Percentiles rank a stretch among this genome's conserved stretches.
Evolutionary conservation across 2,113 vertebrate genomes (phyloP).

Genomic region (Dasyprocta punctata): DNA sequence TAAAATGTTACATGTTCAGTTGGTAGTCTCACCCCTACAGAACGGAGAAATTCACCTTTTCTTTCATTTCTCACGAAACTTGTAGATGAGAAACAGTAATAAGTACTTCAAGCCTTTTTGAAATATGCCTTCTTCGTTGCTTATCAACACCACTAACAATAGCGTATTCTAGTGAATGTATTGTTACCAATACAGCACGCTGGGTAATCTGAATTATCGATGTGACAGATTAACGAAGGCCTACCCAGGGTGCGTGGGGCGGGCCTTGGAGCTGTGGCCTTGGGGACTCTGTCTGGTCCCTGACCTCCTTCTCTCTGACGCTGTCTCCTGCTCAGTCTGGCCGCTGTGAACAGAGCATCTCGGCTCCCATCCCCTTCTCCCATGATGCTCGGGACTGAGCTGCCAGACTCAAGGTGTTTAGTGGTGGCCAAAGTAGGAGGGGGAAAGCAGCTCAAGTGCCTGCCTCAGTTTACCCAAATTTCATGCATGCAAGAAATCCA

Average conservation of each 20-base stretch:
- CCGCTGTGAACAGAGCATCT: too few relatives aligned
- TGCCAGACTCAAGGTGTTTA: background rate
- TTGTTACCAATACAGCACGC: background rate
- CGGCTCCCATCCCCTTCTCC: too few relatives aligned
- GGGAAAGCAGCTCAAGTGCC: background rate
- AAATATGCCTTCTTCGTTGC: background rate
- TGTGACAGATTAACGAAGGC: background rate
- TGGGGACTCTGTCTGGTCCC: background rate
- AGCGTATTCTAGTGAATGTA: fast-evolving
- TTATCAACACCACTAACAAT: background rate
- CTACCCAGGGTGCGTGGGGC: background rate
- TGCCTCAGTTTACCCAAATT: fast-evolving
- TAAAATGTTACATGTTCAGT: background rate
- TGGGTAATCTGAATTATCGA: background rate
- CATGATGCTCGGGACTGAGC: background rate
- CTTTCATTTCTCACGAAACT: background rate
- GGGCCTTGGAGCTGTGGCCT: background rate
- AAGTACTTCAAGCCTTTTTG: background rate
- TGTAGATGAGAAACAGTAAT: background rate
- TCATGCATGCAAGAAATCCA: fast-evolving
- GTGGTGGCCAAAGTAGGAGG: background rate
- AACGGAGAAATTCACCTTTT: background rate
- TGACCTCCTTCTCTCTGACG: background rate
- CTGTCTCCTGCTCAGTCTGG: background rate
- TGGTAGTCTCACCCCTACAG: background rate